Base-by-base conservation (phyloP, 2,113 vertebrate genomes). In the Albula glossodonta region DNA sequence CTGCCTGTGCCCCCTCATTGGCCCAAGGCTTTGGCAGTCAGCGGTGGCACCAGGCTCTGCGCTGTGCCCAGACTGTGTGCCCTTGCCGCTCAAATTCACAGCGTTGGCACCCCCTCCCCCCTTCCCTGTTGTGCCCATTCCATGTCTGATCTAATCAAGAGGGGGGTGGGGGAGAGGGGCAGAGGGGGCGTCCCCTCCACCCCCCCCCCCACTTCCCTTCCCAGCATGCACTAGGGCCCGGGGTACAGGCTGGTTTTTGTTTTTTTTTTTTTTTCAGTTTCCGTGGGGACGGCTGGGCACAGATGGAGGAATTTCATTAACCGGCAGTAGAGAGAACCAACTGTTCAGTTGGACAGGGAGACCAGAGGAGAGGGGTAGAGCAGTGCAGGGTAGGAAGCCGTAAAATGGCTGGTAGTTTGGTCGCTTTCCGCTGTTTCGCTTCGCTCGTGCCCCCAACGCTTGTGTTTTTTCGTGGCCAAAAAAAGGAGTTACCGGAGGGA, bases 231-330 rank as follows among this genome's bases (percentile, higher is more conserved):
- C 96, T 97, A 98, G 13, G 97, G 97, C 97, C 97, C 97, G 94
- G 89, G 96, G 96, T 97, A 96, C 97, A 95, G 94, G 94, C 97
- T 97, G 97, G 97, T 98, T 41, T 41, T 41, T n/a, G n/a, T n/a
- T n/a, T 41, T 41, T 41, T 97, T 97, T 99, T 97, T 97, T 97
- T 99, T 97, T 97, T 97, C 95, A 80, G 94, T 96, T 97, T 98
- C 97, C 97, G 95, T 95, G 92, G 98, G 97, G 97, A 98, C 94
- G 96, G 31, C 31, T 41, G 96, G 96, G 97, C 97, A 97, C 98
- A 99, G 98, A 99, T 99, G 98, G 98, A 99, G 97, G 97, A 98
- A 98, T 99, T 99, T 99, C 98, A 99, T 99, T 99, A 99, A 98
- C 97, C 97, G 97, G 97, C 97, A 99, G 97, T 97, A 96, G 97